These are phyloP conservation scores for Oxyscelio sp. DNA, from an alignment of 2,888 invertebrate genomes.

Conservation along the genomic window DNA sequence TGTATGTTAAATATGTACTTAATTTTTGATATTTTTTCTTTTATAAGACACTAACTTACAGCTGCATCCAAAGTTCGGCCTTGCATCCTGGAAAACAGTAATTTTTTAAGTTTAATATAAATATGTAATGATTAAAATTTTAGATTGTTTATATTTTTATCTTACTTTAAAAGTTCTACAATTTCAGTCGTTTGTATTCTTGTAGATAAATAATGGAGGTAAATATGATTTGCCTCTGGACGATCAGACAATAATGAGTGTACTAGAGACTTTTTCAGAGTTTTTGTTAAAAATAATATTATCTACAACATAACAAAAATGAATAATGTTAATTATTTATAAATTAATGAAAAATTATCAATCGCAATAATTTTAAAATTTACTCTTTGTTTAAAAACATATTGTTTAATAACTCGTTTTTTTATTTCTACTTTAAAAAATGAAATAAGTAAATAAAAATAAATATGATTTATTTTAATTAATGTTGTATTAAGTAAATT, in stretches of 20 bases:
- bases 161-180: conserved; percentile 93
- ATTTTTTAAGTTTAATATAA: not conserved
- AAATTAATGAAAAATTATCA: no score
- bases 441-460: no score
- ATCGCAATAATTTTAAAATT: no score
- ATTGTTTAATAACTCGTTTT: no score
- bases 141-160: conserved; percentile 12
- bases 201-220: conserved; percentile 92
- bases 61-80: conserved; percentile 92
- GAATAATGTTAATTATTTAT: no score
- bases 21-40: no score
- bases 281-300: conserved; percentile 92
- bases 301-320: conserved; percentile 91
- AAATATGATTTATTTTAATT: no score
- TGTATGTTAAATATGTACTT: conserved; percentile 1
- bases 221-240: conserved; percentile 92
- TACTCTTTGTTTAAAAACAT: no score
- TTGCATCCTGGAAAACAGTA: conserved; percentile 90
- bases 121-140: not conserved
- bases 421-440: no score
- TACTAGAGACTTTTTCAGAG: conserved; percentile 92
- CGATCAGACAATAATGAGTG: conserved; percentile 92
- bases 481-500: no score
- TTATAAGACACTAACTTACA: conserved; percentile 90
- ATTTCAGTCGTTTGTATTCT: conserved; percentile 92